Evolutionary conservation across 2,797 vertebrate genomes (phyloP).

Genomic region (Sebastes diaconus): DNA sequence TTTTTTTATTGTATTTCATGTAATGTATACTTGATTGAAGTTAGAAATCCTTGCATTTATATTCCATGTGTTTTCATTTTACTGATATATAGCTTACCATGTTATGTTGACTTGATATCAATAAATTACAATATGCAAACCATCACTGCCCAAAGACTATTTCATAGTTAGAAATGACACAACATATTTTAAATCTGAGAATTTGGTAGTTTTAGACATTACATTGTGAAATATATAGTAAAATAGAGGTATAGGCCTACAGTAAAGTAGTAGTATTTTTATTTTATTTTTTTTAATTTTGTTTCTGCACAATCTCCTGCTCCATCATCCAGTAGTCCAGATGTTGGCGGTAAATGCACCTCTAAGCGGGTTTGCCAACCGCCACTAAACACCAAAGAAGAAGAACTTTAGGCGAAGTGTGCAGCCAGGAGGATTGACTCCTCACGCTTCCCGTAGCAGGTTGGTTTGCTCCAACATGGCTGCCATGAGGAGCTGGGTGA

Average conservation of each 20-base stretch:
- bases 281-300: too few relatives aligned
- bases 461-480: constrained; percentile 68
- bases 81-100: background rate
- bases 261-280: background rate
- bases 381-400: background rate
- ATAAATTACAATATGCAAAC: background rate
- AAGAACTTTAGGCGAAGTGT: background rate
- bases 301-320: too few relatives aligned
- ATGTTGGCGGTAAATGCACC: too few relatives aligned
- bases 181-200: background rate
- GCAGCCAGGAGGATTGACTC: constrained; percentile 17
- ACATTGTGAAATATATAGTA: too few relatives aligned
- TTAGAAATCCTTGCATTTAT: too few relatives aligned
- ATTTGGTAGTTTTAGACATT: background rate
- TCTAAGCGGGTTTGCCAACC: too few relatives aligned
- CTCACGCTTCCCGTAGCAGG: constrained; percentile 55
- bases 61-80: too few relatives aligned
- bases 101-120: background rate
- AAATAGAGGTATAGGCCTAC: rapidly evolving
- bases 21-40: too few relatives aligned
- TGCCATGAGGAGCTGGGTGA: constrained; percentile 76
- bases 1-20: too few relatives aligned
- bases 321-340: too few relatives aligned
- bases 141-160: background rate
- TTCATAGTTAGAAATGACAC: background rate